A percentile compares a stretch with the other conserved stretches of the same genome.
phyloP scores from a whole-genome alignment of 2,113 vertebrate genomes.

The Rousettus leschenaultii region DNA sequence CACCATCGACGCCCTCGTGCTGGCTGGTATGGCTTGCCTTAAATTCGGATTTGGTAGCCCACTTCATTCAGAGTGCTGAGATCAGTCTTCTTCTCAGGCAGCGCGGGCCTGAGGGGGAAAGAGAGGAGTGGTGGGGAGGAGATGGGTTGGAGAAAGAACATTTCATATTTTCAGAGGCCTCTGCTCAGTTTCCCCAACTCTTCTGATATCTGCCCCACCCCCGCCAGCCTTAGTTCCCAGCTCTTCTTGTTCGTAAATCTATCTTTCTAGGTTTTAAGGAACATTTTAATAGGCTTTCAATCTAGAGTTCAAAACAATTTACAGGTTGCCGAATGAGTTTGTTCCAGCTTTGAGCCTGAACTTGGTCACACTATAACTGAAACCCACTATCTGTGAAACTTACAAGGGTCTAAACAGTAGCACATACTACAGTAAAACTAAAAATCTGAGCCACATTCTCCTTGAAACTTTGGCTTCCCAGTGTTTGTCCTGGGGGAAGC shows the following conservation, averaged over 20 bases:
- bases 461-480: not conserved
- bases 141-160: not conserved
- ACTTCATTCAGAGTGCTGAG: slow-evolving; percentile 91
- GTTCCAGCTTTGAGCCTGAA: not conserved
- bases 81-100: slow-evolving; percentile 89
- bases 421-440: not conserved
- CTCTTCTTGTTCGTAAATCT: not conserved
- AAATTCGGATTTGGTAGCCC: slow-evolving; percentile 96
- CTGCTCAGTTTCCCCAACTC: not conserved
- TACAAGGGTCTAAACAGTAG: not conserved
- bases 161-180: not conserved
- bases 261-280: not conserved
- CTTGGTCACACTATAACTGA: not conserved
- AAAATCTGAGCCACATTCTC: not conserved
- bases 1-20: slow-evolving; percentile 69
- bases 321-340: not conserved
- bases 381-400: not conserved
- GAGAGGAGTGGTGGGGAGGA: not conserved
- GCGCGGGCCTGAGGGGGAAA: slow-evolving; percentile 85
- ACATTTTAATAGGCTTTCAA: not conserved
- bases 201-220: too few species aligned
- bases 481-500: not conserved
- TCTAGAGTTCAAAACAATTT: not conserved
- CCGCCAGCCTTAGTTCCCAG: not conserved
- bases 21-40: slow-evolving; percentile 54